Evolutionary conservation across 2,113 vertebrate genomes (phyloP).

Genomic region (Corapipo altera): DNA sequence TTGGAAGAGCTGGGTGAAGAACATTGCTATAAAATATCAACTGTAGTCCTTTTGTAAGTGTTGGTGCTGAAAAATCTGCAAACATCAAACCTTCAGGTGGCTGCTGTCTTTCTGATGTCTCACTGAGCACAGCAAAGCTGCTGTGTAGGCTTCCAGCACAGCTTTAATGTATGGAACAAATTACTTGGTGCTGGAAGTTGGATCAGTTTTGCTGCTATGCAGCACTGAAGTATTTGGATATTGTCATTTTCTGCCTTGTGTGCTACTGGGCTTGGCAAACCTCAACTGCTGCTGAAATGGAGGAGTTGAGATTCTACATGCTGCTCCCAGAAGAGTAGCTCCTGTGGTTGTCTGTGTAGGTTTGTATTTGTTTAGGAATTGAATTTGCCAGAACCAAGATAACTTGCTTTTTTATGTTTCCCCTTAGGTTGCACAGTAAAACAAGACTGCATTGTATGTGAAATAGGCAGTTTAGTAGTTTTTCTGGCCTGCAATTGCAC

Average conservation of each 20-base stretch:
- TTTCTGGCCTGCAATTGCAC: neutral
- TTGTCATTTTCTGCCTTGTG: neutral
- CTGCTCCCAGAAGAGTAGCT: neutral
- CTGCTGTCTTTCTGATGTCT: neutral
- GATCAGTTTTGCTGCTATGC: neutral
- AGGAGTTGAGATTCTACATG: neutral
- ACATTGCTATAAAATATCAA: neutral
- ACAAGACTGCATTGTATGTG: neutral
- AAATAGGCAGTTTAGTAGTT: neutral
- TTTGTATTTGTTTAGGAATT: neutral
- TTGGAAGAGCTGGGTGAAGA: neutral
- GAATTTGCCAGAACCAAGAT: neutral
- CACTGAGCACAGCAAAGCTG: neutral
- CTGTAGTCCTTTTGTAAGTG: neutral
- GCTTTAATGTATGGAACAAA: neutral
- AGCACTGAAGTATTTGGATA: neutral
- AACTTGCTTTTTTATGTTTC: neutral
- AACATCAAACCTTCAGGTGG: neutral
- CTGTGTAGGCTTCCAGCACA: neutral
- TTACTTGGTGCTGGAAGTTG: neutral
- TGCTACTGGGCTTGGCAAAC: neutral
- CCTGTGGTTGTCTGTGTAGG: neutral
- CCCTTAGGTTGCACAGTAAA: neutral
- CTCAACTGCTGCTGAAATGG: neutral
- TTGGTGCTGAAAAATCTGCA: neutral